Percentiles rank a stretch among this genome's conserved stretches.
Conservation (phyloP, 2,888 invertebrate species). For the Selenia dentaria region DNA sequence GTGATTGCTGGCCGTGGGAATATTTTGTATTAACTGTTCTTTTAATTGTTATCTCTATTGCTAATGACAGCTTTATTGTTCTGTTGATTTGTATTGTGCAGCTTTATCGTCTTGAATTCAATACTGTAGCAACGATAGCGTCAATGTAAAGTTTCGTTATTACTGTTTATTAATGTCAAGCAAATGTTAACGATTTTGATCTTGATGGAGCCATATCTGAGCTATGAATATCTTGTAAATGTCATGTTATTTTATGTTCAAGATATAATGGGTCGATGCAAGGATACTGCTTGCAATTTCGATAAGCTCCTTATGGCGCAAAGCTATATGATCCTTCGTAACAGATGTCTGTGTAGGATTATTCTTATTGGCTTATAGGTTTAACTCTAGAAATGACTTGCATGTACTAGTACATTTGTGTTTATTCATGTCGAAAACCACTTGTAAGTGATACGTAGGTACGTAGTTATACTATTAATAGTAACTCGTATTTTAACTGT, state of each 20-base stretch:
- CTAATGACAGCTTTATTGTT: conserved; percentile 22
- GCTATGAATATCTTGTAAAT: conserved; percentile 8
- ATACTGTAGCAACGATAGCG: conserved; percentile 17
- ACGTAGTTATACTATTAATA: too few relatives aligned
- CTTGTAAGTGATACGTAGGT: too few relatives aligned
- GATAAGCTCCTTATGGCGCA: conserved; percentile 17
- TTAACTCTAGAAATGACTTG: background rate
- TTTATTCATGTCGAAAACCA: background rate
- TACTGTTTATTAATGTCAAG: conserved; percentile 7
- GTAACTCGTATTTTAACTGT: too few relatives aligned
- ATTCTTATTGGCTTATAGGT: conserved; percentile 12
- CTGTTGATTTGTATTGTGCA: conserved; percentile 19
- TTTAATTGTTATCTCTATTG: conserved; percentile 16
- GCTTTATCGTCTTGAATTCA: conserved; percentile 11
- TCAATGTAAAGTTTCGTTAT: conserved; percentile 11
- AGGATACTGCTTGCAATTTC: conserved; percentile 9
- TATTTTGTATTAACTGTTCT: conserved; percentile 16
- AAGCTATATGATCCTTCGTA: conserved; percentile 22
- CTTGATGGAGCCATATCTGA: background rate
- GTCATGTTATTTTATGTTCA: conserved; percentile 6
- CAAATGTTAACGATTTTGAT: conserved; percentile 22
- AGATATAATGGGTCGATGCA: conserved; percentile 5
- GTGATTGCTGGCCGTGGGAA: conserved; percentile 16
- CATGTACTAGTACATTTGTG: background rate
- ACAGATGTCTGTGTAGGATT: conserved; percentile 22